Base-by-base conservation (phyloP, 1,140 invertebrate genomes). In the Leptinotarsa defecta region DNA sequence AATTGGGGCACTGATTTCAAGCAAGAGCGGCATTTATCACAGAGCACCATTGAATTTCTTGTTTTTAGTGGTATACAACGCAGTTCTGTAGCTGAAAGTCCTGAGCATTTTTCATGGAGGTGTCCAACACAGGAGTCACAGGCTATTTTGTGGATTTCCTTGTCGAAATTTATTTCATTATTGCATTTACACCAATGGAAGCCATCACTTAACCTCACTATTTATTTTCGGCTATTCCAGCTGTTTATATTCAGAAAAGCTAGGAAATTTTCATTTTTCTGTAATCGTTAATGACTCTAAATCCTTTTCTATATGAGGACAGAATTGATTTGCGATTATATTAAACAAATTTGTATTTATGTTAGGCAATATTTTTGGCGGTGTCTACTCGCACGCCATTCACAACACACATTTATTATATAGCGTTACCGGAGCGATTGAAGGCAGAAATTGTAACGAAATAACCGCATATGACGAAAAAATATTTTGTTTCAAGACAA, bases 171-270 rank as follows among this genome's bases (percentile, higher is more conserved):
- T 65, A 65, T 65, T 22, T 22, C 63, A 22, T 65, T 19, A 65
- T 65, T 65, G 19, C 63, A 65, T 65, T 65, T 65, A 65, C 63
- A 65, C 8, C 63, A 65, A 19, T 24, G 19, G 63, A 65, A 65
- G 19, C 63, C 20, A 65, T 27, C 63, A 65, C 63, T 65, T 65
- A 65, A 65, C 63, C 63, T 65, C 63, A 65, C 19, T 65, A 65
- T 13, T 65, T 65, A 27, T 22, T 20, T 65, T 65, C 63, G 13
- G 20, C 3, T 65, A n/a, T 65, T 24, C 19, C 63, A 22, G 19
- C 13, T 65, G 24, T 15, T n/a, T 65, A 65, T n/a, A 65, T 65
- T 65, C 19, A 8, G 19, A 27, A 65, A 27, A 65, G 20, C 15
- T 22, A 13, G 15, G 13, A 20, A 65, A 65, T n/a, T 24, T 65